Conservation (phyloP, 2,797 vertebrate species). For the Rhinichthys osculus region DNA sequence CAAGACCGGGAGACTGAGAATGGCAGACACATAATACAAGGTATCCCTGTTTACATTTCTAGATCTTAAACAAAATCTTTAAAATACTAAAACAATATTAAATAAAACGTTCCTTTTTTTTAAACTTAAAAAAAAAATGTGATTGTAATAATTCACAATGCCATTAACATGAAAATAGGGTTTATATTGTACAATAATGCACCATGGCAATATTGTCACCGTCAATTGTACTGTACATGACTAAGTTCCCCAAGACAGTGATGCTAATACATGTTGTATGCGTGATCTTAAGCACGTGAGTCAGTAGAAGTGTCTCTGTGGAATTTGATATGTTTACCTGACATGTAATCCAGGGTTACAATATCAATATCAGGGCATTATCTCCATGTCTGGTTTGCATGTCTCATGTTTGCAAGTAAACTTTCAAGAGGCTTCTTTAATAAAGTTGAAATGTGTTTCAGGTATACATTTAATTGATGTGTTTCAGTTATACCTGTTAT, state of each 20-base stretch:
- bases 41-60: conserved; percentile 60
- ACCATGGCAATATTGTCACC: neutral
- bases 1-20: conserved; percentile 65
- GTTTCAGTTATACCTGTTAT: neutral
- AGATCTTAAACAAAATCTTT: neutral
- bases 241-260: neutral
- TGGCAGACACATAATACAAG: conserved; percentile 63
- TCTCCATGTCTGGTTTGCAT: neutral
- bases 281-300: neutral
- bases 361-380: neutral
- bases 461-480: neutral
- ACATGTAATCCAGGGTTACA: neutral
- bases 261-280: neutral
- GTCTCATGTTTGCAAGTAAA: neutral
- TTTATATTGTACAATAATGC: neutral
- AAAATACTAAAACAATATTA: neutral
- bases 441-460: neutral
- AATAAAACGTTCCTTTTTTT: neutral
- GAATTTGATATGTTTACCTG: conserved; percentile 38
- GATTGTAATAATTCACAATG: neutral
- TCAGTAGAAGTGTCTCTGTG: neutral
- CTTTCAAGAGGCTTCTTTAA: neutral
- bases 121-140: too few species aligned
- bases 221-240: neutral
- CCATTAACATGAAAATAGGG: neutral